A percentile compares a stretch with the other conserved stretches of the same genome.
These are phyloP conservation scores for Camponotus pennsylvanicus DNA, from an alignment of 1,140 invertebrate species.

Conservation along the genomic window DNA sequence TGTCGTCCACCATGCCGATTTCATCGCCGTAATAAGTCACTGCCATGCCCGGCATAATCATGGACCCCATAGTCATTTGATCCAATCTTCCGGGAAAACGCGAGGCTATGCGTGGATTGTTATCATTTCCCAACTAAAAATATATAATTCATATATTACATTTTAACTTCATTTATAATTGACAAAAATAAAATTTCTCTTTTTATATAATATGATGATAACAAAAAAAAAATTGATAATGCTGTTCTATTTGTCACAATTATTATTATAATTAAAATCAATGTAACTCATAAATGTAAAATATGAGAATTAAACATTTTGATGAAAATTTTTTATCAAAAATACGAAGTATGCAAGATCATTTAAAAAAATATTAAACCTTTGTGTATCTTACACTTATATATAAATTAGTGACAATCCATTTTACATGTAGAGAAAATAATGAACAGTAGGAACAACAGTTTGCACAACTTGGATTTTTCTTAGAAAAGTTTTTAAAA, in stretches of 20 bases:
- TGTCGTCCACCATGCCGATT: slow-evolving; percentile 91
- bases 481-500: background rate
- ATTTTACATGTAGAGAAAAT: background rate
- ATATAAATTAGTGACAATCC: too few species aligned
- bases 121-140: slow-evolving; percentile 89
- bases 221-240: too few species aligned
- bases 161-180: background rate
- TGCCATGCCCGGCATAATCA: slow-evolving; percentile 91
- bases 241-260: too few species aligned
- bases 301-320: too few species aligned
- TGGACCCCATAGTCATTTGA: slow-evolving; percentile 91
- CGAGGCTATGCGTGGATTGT: slow-evolving; percentile 89
- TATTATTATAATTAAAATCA: too few species aligned
- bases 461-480: background rate
- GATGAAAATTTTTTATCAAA: too few species aligned
- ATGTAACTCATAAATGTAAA: too few species aligned
- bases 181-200: background rate
- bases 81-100: slow-evolving; percentile 89
- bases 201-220: too few species aligned
- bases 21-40: slow-evolving; percentile 95
- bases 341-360: too few species aligned
- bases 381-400: too few species aligned
- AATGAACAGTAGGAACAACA: background rate
- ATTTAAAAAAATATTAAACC: too few species aligned
- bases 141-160: background rate